A percentile compares a stretch with the other conserved stretches of the same genome.
phyloP scores from a whole-genome alignment of 2,888 invertebrate genomes.

The Cerastis rubricosa region DNA sequence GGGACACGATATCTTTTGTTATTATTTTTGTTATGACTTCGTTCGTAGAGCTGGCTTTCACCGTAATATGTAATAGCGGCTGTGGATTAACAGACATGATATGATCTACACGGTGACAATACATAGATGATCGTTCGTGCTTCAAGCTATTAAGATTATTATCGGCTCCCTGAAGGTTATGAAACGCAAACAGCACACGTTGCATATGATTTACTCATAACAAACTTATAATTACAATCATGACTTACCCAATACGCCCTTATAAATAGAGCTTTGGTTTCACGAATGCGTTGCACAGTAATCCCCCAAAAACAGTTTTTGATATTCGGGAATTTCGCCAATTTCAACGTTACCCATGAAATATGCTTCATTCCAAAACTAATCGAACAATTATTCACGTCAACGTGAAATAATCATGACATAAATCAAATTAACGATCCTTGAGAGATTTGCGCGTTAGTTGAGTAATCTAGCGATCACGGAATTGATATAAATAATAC shows the following conservation, averaged over 20 bases:
- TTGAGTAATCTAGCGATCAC: constrained; percentile 43
- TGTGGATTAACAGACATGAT: constrained; percentile 50
- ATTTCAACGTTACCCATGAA: constrained; percentile 30
- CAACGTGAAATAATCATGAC: constrained; percentile 46
- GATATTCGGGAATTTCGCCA: constrained; percentile 45
- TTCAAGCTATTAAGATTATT: constrained; percentile 73
- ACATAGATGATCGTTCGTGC: constrained; percentile 65
- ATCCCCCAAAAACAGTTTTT: constrained; percentile 51
- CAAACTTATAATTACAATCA: constrained; percentile 75
- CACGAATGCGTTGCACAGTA: constrained; percentile 25
- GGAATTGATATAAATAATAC: constrained; percentile 51
- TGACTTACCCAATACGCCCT: constrained; percentile 72
- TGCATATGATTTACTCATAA: constrained; percentile 74
- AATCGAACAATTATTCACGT: constrained; percentile 51
- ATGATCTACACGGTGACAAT: constrained; percentile 61
- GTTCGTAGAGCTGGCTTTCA: constrained; percentile 38
- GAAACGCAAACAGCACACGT: constrained; percentile 70
- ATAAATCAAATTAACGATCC: constrained; percentile 59
- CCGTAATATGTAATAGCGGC: constrained; percentile 29
- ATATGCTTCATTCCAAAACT: constrained; percentile 15
- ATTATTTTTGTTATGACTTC: constrained; percentile 18
- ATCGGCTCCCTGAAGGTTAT: constrained; percentile 72
- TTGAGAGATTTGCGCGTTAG: constrained; percentile 43
- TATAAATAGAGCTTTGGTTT: constrained; percentile 66
- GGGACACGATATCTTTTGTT: constrained; percentile 28